These are phyloP conservation scores for Lomographa bimaculata DNA, from an alignment of 2,888 invertebrate species.

Conservation along the genomic window DNA sequence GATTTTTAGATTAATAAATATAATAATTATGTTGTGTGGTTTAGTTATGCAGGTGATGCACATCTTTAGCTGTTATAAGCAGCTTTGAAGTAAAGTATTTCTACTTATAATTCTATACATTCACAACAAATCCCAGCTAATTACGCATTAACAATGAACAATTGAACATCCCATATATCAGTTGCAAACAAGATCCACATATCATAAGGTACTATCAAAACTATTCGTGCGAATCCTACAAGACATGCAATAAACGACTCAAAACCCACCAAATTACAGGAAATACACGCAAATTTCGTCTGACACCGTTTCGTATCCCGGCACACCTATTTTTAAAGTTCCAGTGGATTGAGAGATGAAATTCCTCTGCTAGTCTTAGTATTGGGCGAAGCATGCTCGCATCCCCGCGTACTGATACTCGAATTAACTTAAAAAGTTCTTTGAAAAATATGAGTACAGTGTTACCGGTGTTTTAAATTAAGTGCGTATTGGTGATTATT, in stretches of 20 bases:
- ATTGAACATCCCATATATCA: slow-evolving; percentile 24
- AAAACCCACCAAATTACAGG: slow-evolving; percentile 27
- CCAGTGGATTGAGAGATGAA: slow-evolving; percentile 77
- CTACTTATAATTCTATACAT: too few species aligned
- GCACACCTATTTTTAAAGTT: slow-evolving; percentile 81
- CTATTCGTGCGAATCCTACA: slow-evolving; percentile 11
- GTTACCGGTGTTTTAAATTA: slow-evolving; percentile 48
- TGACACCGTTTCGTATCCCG: slow-evolving; percentile 43
- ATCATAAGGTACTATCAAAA: slow-evolving; percentile 15
- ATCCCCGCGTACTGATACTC: slow-evolving; percentile 35
- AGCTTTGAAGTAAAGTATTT: too few species aligned
- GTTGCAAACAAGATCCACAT: slow-evolving; percentile 22
- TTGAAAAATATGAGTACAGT: slow-evolving; percentile 53
- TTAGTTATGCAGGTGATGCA: too few species aligned
- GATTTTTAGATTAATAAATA: too few species aligned
- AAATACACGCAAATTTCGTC: slow-evolving; percentile 41
- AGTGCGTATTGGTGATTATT: slow-evolving; percentile 56
- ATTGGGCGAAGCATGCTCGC: slow-evolving; percentile 55
- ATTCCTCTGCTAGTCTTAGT: slow-evolving; percentile 77
- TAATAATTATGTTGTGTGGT: too few species aligned
- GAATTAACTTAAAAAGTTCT: slow-evolving; percentile 30
- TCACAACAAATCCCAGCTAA: background rate
- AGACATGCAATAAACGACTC: slow-evolving; percentile 26
- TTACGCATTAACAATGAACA: slow-evolving; percentile 18
- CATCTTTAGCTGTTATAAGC: too few species aligned